Percentiles rank a stretch among this genome's conserved stretches.
Conservation (phyloP, 1,140 invertebrate genomes). For the Mercenaria mercenaria region DNA sequence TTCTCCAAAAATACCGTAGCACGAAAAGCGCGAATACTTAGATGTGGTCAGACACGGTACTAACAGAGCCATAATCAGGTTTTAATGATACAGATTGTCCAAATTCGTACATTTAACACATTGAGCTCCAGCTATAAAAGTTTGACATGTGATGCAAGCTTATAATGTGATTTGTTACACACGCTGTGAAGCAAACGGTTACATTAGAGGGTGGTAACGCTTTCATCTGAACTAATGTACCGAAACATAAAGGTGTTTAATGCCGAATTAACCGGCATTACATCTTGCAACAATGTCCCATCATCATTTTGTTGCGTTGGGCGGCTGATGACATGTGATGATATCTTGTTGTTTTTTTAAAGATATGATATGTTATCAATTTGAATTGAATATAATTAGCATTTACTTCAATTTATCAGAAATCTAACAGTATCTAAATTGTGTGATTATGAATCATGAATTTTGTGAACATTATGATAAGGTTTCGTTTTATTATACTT, state of each 20-base stretch:
- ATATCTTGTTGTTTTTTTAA: no score
- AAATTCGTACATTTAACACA: background rate
- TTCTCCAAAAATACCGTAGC: slow-evolving; percentile 24
- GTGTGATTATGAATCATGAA: no score
- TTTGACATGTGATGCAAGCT: slow-evolving; percentile 2
- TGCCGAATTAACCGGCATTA: no score
- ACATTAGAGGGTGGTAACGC: background rate
- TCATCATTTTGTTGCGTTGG: no score
- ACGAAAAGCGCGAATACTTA: background rate
- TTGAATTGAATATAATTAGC: no score
- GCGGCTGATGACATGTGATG: no score
- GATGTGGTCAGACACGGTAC: background rate
- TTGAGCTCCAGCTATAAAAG: background rate
- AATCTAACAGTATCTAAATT: no score
- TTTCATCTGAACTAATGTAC: background rate
- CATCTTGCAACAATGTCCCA: no score
- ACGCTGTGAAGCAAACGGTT: background rate
- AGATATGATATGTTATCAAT: no score
- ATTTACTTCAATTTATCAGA: no score
- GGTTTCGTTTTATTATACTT: no score
- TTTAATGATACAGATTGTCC: slow-evolving; percentile 13
- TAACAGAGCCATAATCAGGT: background rate
- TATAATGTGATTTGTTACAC: slow-evolving; percentile 2
- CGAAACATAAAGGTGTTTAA: background rate
- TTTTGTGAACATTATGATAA: no score